Conservation (phyloP, 2,797 vertebrate species). For the Pangasius larnaudii region DNA sequence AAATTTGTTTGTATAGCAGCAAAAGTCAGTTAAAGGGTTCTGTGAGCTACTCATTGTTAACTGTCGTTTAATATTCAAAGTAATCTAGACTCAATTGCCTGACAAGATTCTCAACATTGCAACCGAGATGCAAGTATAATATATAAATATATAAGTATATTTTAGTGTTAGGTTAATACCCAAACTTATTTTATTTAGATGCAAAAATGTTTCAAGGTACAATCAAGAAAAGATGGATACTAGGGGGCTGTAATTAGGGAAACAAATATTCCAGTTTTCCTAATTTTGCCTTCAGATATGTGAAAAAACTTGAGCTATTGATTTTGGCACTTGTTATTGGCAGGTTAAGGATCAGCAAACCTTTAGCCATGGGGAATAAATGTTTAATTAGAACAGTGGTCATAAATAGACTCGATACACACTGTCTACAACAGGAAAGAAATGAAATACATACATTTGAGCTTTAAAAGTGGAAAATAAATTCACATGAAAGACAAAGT, state of each 20-base stretch:
- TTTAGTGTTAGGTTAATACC: background rate
- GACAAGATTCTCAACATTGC: background rate
- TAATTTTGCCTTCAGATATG: background rate
- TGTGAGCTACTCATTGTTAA: background rate
- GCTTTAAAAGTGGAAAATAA: slow-evolving; percentile 10
- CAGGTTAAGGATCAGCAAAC: background rate
- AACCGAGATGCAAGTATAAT: background rate
- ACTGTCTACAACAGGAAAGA: background rate
- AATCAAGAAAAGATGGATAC: background rate
- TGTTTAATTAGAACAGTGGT: background rate
- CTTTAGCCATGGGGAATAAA: background rate
- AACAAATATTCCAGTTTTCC: background rate
- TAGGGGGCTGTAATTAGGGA: background rate
- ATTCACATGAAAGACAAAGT: background rate
- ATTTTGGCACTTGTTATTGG: background rate
- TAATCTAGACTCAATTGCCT: background rate
- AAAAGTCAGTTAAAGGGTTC: background rate
- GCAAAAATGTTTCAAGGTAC: background rate
- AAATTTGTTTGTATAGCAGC: background rate
- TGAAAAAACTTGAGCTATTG: background rate
- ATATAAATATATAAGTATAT: background rate
- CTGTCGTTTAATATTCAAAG: background rate
- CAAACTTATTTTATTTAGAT: background rate
- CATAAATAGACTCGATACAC: background rate
- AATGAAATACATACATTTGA: background rate